Evolutionary conservation across 2,797 vertebrate species (phyloP), one percentile per base, ranked within the genome.

Genomic region (Cuniculus paca): DNA sequence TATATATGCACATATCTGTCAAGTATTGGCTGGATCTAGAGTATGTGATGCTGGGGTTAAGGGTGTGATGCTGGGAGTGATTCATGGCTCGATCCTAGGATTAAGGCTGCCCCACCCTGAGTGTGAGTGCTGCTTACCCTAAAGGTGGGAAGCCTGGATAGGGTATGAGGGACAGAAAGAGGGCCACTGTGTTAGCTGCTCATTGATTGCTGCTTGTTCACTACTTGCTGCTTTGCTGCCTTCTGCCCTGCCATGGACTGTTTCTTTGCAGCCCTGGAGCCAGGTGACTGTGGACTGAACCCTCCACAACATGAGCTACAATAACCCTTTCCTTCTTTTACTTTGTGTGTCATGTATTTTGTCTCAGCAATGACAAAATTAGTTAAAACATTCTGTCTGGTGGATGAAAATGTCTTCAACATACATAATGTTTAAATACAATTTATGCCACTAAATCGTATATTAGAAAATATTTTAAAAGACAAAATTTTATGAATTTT

Each of bases 361-460:
- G 65, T 68, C 34, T 36, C 65, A 68, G n/a, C 65, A 68, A 34
- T 2, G 6, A 19, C 6, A n/a, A 17, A 65, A 17, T 6, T 17
- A 65, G 28, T 10, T 60, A 60, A 65, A 34, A 36, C n/a, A 36
- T 68, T 36, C 34, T 68, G 34, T n/a, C 65, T 68, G 34, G n/a
- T 68, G 65, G 36, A n/a, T 39, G 19, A 31, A 39, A 74, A 14
- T 28, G 9, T 39, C 4, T 34, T 12, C 2, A 12, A 6, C 17
- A 28, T 4, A 39, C 42, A 61, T 0, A 70, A 70, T 22, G 19
- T 0, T 2, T 20, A 4, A 14, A 31, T 0, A 0, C 1, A 7
- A 56, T 9, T 4, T 39, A 28, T 11, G 19, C 6, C 13, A 5
- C 52, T 2, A 5, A 42, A n/a, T 0, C 16, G 9, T 0, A 1